phyloP scores from a whole-genome alignment of 2,113 vertebrate genomes.

The Paracyprichromis sp. region DNA sequence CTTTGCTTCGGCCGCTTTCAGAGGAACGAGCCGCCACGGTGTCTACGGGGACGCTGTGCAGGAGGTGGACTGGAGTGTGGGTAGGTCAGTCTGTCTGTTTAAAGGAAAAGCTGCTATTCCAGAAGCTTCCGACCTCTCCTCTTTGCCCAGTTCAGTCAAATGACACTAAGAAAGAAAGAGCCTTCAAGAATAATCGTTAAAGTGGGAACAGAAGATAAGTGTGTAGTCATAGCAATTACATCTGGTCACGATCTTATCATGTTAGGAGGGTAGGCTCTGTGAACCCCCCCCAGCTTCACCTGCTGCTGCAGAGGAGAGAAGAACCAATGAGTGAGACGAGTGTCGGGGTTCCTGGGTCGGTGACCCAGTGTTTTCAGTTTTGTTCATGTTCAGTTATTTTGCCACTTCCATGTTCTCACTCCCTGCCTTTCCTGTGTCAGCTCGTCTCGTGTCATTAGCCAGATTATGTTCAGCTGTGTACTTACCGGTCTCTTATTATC shows the following conservation, averaged over 20 bases:
- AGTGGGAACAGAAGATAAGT: not conserved
- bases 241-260: not conserved
- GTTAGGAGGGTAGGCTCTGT: not conserved
- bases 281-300: not conserved
- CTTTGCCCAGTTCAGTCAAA: not conserved
- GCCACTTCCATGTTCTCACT: no score
- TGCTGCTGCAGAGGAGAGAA: not conserved
- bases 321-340: not conserved
- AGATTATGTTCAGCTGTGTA: no score
- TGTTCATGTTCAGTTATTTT: no score
- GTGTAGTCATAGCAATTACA: not conserved
- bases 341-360: no score
- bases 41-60: conserved; percentile 81
- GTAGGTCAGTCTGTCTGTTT: conserved; percentile 50
- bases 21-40: conserved; percentile 76
- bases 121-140: not conserved
- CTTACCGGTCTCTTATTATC: no score
- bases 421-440: no score
- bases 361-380: no score
- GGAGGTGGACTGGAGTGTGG: conserved; percentile 90
- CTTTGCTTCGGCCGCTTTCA: conserved; percentile 73
- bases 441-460: no score
- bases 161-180: not conserved
- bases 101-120: not conserved
- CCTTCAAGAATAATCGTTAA: not conserved